Conservation (phyloP, 1,140 invertebrate genomes). For the Lepeophtheirus salmonis region DNA sequence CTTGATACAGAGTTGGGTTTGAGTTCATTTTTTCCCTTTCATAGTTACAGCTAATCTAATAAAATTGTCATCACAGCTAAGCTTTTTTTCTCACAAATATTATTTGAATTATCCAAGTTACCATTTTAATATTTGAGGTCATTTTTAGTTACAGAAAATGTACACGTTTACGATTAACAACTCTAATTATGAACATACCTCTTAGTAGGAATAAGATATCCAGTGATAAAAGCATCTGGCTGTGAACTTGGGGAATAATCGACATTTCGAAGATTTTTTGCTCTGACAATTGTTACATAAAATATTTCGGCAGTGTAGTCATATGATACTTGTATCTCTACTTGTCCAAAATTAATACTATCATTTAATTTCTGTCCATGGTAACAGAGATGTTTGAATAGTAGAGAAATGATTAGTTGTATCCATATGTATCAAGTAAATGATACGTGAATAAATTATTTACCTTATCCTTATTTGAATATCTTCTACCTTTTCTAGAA, state of each 20-base stretch:
- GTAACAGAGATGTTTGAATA: no score
- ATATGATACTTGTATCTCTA: slow-evolving; percentile 1
- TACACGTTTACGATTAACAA: neutral
- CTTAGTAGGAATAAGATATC: slow-evolving; percentile 7
- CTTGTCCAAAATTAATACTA: slow-evolving; percentile 3
- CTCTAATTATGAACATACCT: neutral
- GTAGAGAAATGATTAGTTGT: no score
- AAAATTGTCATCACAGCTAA: no score
- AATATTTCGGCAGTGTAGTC: slow-evolving; percentile 9
- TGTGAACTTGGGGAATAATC: neutral
- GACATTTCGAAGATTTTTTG: neutral
- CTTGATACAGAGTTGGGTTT: no score
- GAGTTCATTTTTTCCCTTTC: no score
- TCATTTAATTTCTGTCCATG: no score
- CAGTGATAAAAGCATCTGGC: slow-evolving; percentile 15
- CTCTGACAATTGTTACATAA: slow-evolving; percentile 6
- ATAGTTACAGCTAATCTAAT: no score
- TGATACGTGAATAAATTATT: neutral
- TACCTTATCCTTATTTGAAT: neutral
- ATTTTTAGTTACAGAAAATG: no score
- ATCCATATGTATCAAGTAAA: neutral
- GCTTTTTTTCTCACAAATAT: no score
- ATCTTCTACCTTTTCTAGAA: neutral
- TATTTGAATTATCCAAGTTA: no score
- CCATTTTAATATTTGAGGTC: no score